Base-by-base conservation (phyloP, 2,113 vertebrate genomes). In the Pseudolaguvia tuberculata region DNA sequence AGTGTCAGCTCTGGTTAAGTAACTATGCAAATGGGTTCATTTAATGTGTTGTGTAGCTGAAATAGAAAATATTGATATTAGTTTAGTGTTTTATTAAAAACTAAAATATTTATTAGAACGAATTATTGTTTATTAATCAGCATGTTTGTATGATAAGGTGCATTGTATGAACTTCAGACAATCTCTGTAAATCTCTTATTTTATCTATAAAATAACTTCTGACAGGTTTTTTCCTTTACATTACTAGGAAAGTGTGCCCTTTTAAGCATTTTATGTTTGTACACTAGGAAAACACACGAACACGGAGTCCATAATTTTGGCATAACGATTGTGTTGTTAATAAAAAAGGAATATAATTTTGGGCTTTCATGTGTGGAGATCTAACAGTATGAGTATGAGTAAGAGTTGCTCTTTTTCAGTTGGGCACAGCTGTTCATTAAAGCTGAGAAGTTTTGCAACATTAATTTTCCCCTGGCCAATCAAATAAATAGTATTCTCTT, bases 401-500 rank as follows among this genome's bases (percentile, higher is more conserved):
- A n/a, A 53, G 70, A 78, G 84, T 80, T 82, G 78, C 74, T 81
- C 77, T 84, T 86, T 78, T 86, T 85, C 83, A 77, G 84, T 83
- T 83, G 84, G 81, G 83, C 82, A 84, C 78, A 87, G 85, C 84
- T 90, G 92, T 89, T 93, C 92, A 92, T 94, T 94, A 94, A 85
- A 88, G 87, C 74, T 77, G 89, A 69, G 82, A 84, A 85, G 90
- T 88, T 88, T 86, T 92, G 92, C 82, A 90, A 93, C 92, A 92
- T 94, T 95, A 92, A 93, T 88, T 94, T 94, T 89, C 90, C 90
- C 51, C 83, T 88, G 91, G 89, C 82, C 89, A 91, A 89, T 87
- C 88, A 79, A 80, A 91, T 94, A 93, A 93, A 94, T 94, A 93
- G 90, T 90, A 85, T 87, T 91, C 89, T 84, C 85, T 84, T 89